phyloP scores from a whole-genome alignment of 2,888 invertebrate species.

The Ptilodon capucinus region DNA sequence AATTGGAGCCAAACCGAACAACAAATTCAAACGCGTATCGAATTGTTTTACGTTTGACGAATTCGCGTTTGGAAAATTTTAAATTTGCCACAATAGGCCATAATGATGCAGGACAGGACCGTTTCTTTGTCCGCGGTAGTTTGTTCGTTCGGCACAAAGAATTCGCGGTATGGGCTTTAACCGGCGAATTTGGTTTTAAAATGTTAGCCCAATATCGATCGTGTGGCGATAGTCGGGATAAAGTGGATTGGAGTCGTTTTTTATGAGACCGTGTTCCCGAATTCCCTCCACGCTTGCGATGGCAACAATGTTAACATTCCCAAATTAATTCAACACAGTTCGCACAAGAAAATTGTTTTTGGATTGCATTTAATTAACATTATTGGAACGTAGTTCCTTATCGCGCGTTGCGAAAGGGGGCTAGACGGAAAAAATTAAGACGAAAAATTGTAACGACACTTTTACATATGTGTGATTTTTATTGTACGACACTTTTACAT shows the following conservation, averaged over 20 bases:
- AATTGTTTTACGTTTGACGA: slow-evolving; percentile 83
- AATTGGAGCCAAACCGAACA: slow-evolving; percentile 75
- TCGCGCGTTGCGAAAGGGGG: too few species aligned
- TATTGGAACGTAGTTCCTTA: too few species aligned
- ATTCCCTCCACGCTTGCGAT: slow-evolving; percentile 53
- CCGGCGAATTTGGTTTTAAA: slow-evolving; percentile 53
- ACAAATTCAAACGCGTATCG: slow-evolving; percentile 82
- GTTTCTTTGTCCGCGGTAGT: slow-evolving; percentile 72
- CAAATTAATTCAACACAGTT: slow-evolving; percentile 48
- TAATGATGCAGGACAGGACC: slow-evolving; percentile 77
- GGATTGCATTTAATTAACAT: slow-evolving; percentile 15
- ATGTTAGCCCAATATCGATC: slow-evolving; percentile 63
- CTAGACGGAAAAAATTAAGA: too few species aligned
- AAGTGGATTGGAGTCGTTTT: slow-evolving; percentile 50
- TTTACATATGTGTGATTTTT: too few species aligned
- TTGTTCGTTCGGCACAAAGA: slow-evolving; percentile 58
- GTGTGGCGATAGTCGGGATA: slow-evolving; percentile 72
- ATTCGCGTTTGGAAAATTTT: slow-evolving; percentile 78
- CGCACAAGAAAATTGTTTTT: slow-evolving; percentile 29
- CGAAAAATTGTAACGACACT: too few species aligned
- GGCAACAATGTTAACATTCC: slow-evolving; percentile 56
- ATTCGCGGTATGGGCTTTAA: slow-evolving; percentile 63
- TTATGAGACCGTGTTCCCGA: slow-evolving; percentile 45
- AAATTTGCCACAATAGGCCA: slow-evolving; percentile 78
- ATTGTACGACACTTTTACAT: too few species aligned